Percentiles rank a stretch among this genome's conserved stretches.
phyloP scores from a whole-genome alignment of 2,113 vertebrate species.

The Cichladusa arquata region DNA sequence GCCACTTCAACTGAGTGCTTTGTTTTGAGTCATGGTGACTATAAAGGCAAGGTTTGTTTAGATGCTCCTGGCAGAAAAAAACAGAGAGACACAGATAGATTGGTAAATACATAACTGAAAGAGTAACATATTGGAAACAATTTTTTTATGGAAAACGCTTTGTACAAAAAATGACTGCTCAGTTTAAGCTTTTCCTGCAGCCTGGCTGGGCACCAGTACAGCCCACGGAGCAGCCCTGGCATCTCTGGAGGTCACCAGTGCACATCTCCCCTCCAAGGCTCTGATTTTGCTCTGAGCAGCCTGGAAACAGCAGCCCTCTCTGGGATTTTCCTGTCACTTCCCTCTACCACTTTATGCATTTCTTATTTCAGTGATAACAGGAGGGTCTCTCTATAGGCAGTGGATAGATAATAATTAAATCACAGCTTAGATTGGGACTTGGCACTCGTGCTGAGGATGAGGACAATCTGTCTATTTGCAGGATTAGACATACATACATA shows the following conservation, averaged over 20 bases:
- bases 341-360: not conserved
- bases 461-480: not conserved
- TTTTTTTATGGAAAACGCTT: not conserved
- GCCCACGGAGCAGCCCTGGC: not conserved
- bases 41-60: not conserved
- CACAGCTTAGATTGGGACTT: not conserved
- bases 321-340: not conserved
- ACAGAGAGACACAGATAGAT: not conserved
- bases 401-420: not conserved
- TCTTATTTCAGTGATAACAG: not conserved
- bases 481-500: not conserved
- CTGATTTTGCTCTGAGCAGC: not conserved
- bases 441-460: not conserved
- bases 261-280: not conserved
- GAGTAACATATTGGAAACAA: not conserved
- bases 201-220: not conserved
- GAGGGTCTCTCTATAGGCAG: not conserved
- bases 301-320: not conserved
- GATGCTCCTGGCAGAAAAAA: not conserved
- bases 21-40: not conserved
- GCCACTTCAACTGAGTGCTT: not conserved
- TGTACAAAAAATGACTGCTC: not conserved
- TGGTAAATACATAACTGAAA: not conserved
- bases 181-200: not conserved
- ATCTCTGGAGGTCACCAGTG: fast-evolving